Percentiles rank a stretch among this genome's conserved stretches.
phyloP scores from a whole-genome alignment of 2,113 vertebrate genomes.

The Cryptotis parvus region DNA sequence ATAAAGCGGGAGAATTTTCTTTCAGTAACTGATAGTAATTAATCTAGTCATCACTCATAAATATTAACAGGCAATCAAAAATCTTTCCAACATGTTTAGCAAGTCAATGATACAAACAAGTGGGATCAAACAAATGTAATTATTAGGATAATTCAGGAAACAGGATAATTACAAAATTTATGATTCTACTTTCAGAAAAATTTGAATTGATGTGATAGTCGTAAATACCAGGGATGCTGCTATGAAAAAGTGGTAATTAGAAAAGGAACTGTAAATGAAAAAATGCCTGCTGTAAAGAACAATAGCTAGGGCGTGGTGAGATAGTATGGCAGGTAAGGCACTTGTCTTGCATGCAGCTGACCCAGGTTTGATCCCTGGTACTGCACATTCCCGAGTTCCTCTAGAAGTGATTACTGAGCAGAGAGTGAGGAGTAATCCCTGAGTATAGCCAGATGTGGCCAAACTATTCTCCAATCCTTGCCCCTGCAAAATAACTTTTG shows the following conservation, averaged over 20 bases:
- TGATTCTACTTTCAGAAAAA: neutral
- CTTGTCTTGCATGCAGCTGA: no score
- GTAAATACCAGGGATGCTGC: neutral
- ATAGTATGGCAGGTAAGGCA: no score
- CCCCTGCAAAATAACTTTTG: no score
- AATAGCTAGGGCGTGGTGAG: neutral
- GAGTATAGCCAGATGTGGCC: no score
- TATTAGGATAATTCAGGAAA: neutral
- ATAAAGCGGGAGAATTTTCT: neutral
- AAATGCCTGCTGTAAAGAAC: neutral
- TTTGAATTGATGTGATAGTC: slow-evolving; percentile 14
- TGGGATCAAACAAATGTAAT: neutral
- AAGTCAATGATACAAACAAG: neutral
- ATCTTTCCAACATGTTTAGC: neutral
- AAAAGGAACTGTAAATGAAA: slow-evolving; percentile 32
- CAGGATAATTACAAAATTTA: neutral
- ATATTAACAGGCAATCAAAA: slow-evolving; percentile 42
- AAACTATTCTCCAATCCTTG: no score
- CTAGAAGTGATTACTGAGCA: no score
- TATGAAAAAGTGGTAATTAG: slow-evolving; percentile 30
- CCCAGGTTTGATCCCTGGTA: no score
- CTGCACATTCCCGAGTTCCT: no score
- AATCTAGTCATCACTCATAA: slow-evolving; percentile 18
- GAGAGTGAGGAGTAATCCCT: no score
- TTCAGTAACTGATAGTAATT: neutral